Evolutionary conservation across 2,113 vertebrate genomes (phyloP).

Genomic region (Synodontis membranacea): DNA sequence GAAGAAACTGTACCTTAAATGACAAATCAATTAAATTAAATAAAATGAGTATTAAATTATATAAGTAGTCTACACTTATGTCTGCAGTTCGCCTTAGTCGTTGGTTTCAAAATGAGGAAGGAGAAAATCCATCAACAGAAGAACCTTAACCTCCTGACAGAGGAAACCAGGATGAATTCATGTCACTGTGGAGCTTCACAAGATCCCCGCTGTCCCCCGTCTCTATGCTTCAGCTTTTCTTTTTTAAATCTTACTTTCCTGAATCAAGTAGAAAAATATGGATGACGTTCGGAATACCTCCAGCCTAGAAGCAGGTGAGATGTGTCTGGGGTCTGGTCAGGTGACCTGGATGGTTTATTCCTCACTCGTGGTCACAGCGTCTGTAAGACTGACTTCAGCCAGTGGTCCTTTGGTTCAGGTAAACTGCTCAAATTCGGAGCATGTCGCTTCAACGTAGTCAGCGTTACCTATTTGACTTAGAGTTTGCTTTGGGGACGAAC

Average conservation of each 20-base stretch:
- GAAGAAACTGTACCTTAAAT: slow-evolving; percentile 37
- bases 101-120: not conserved
- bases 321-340: not conserved
- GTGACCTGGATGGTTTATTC: too few relatives aligned
- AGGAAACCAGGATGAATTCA: too few relatives aligned
- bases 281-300: not conserved
- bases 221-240: not conserved
- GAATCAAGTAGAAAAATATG: too few relatives aligned
- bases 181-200: too few relatives aligned
- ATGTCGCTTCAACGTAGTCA: not conserved
- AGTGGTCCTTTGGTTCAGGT: too few relatives aligned
- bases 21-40: slow-evolving; percentile 41
- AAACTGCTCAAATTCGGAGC: too few relatives aligned
- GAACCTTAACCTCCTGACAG: not conserved
- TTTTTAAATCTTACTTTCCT: not conserved
- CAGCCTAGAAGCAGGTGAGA: not conserved
- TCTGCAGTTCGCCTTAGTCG: not conserved
- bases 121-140: not conserved
- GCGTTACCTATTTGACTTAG: not conserved
- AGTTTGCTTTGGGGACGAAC: not conserved
- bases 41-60: slow-evolving; percentile 5
- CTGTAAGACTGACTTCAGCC: not conserved
- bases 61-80: not conserved
- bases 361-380: not conserved
- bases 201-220: too few relatives aligned